Conservation (phyloP, 2,113 vertebrate species). For the Polyodon spathula region DNA sequence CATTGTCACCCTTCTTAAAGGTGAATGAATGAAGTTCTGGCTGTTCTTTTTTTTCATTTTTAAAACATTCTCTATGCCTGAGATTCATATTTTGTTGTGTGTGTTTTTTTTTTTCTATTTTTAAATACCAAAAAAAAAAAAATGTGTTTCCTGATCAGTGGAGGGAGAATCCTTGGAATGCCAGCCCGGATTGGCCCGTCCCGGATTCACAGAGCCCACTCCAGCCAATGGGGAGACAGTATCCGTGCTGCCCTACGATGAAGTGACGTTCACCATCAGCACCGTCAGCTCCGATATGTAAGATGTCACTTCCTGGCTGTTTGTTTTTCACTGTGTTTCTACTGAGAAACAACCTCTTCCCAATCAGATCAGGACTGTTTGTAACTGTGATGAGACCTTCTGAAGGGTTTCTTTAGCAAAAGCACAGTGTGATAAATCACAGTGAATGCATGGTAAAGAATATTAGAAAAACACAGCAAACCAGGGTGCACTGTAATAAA, state of each 20-base stretch:
- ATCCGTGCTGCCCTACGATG: not conserved
- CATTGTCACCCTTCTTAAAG: not conserved
- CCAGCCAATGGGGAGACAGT: conserved; percentile 6
- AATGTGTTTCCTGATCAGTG: not conserved
- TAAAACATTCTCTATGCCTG: not conserved
- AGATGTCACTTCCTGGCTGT: not conserved
- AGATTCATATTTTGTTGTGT: not conserved
- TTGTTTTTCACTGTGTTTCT: not conserved
- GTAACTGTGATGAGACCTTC: too few relatives aligned
- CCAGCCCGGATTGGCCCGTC: not conserved
- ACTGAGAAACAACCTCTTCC: not conserved
- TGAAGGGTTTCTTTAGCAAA: not conserved
- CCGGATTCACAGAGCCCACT: conserved; percentile 5
- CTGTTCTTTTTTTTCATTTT: not conserved
- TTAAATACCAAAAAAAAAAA: not conserved
- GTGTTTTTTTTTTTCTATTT: not conserved
- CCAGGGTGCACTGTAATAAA: not conserved
- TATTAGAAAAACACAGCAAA: not conserved
- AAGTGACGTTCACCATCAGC: conserved; percentile 9
- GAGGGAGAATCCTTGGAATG: conserved; percentile 1
- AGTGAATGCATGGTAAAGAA: too few relatives aligned
- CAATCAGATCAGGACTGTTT: not conserved
- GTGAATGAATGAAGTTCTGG: not conserved
- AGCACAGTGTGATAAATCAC: not conserved
- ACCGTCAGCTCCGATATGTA: conserved; percentile 5